Evolutionary conservation across 2,797 vertebrate species (phyloP).

Genomic region (Vespertilio murinus): DNA sequence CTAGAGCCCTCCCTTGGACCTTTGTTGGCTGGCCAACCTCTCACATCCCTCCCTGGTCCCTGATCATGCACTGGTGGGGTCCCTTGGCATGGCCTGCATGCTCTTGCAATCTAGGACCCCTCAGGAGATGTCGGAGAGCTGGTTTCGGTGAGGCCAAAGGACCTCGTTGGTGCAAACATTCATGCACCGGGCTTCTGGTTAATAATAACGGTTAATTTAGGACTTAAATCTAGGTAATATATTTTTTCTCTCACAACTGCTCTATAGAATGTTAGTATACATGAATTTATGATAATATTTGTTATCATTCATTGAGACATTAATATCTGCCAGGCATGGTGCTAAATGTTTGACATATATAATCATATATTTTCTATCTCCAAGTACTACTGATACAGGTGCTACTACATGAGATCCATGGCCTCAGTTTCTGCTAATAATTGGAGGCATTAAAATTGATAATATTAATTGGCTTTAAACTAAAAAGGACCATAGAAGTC

Average conservation of each 20-base stretch:
- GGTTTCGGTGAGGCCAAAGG: no score
- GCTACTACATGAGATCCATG: neutral
- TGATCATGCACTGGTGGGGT: no score
- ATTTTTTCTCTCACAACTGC: neutral
- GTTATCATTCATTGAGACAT: neutral
- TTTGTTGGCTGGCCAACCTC: no score
- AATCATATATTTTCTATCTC: neutral
- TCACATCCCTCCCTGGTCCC: no score
- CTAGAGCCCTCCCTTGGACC: no score
- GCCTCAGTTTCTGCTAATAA: neutral
- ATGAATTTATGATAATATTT: neutral
- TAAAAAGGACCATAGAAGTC: neutral
- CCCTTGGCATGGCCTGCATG: no score
- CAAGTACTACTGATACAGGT: neutral
- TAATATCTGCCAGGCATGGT: neutral
- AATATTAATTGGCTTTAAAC: neutral
- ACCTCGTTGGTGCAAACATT: no score
- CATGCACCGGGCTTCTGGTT: neutral
- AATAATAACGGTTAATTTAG: neutral
- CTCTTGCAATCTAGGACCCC: no score
- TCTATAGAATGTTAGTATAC: neutral
- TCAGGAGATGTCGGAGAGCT: no score
- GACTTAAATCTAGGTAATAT: neutral
- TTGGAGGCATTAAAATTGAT: neutral
- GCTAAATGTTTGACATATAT: neutral